Conservation (phyloP, 2,888 invertebrate genomes). For the Eupithecia dodoneata region DNA sequence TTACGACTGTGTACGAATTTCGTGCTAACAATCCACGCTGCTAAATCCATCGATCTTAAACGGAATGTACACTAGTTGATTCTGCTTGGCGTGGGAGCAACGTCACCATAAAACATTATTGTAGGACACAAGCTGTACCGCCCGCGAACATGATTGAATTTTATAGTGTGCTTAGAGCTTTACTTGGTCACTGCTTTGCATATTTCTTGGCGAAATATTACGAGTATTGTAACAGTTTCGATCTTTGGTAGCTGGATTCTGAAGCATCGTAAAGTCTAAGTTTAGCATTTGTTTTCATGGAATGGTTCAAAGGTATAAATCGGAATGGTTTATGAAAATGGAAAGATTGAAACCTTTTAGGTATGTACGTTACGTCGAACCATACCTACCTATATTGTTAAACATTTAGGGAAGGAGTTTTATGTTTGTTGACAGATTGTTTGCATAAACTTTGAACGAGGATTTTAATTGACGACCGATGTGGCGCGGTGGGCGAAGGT, state of each 20-base stretch:
- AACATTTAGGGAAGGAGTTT: not conserved
- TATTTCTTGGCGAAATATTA: slow-evolving; percentile 49
- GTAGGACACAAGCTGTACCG: slow-evolving; percentile 62
- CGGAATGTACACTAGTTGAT: slow-evolving; percentile 58
- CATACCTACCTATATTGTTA: not conserved
- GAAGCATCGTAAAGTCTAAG: slow-evolving; percentile 33
- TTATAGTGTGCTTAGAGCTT: slow-evolving; percentile 72
- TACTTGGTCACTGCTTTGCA: slow-evolving; percentile 49
- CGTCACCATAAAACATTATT: slow-evolving; percentile 78
- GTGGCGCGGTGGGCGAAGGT: no score
- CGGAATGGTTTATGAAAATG: slow-evolving; percentile 5
- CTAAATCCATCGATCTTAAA: slow-evolving; percentile 55
- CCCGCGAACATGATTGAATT: slow-evolving; percentile 77
- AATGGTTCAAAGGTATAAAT: slow-evolving; percentile 31
- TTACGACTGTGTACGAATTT: slow-evolving; percentile 32
- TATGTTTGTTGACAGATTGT: not conserved
- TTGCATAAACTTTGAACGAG: not conserved
- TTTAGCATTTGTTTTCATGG: slow-evolving; percentile 20
- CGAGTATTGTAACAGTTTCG: slow-evolving; percentile 42
- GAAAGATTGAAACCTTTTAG: not conserved
- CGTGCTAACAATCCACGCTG: slow-evolving; percentile 41
- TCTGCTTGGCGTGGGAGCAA: slow-evolving; percentile 73
- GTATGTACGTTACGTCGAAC: not conserved
- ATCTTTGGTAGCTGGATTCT: slow-evolving; percentile 36
- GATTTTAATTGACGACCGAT: no score